phyloP scores from a whole-genome alignment of 2,797 vertebrate genomes.

The Hemibagrus guttatus region DNA sequence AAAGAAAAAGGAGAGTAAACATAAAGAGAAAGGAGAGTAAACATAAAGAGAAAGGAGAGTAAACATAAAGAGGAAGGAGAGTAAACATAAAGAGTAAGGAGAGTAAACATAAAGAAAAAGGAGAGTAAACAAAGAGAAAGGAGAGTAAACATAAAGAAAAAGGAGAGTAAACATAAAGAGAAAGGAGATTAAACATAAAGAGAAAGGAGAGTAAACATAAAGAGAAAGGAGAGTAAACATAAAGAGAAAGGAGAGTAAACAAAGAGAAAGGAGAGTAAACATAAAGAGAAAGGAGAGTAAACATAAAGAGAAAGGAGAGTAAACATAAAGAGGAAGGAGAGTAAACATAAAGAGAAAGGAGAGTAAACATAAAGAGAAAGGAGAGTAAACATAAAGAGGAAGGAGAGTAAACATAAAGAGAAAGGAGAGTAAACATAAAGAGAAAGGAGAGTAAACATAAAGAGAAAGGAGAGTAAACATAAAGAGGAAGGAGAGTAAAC shows the following conservation, averaged over 20 bases:
- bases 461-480: background rate
- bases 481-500: too few relatives aligned
- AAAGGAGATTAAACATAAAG: background rate
- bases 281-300: background rate
- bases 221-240: too few relatives aligned
- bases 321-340: too few relatives aligned
- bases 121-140: background rate
- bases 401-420: too few relatives aligned
- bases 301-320: background rate
- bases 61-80: too few relatives aligned
- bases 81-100: background rate
- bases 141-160: background rate
- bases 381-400: too few relatives aligned
- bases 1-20: too few relatives aligned
- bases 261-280: too few relatives aligned
- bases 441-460: background rate
- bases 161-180: background rate
- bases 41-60: background rate
- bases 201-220: background rate
- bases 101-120: too few relatives aligned
- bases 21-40: background rate
- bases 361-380: background rate
- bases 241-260: background rate
- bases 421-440: background rate
- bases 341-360: background rate